Evolutionary conservation across 2,113 vertebrate species (phyloP), one percentile per base, ranked within the genome.

Genomic region (Uropsilus gracilis): DNA sequence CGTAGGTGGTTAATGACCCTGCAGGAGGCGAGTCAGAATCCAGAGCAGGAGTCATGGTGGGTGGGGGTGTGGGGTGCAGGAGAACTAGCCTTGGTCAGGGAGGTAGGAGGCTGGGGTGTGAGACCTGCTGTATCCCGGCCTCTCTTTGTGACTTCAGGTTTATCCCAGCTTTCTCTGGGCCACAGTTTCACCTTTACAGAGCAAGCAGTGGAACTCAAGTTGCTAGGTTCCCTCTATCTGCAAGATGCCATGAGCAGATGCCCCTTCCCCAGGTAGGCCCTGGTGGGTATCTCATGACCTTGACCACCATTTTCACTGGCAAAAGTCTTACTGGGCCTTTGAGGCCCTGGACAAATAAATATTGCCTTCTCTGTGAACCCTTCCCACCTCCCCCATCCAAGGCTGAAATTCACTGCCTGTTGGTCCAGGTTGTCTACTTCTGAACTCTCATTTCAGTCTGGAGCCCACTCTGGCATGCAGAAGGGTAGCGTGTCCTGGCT

Each of bases 1-100:
- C 46, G 93, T 82, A 90, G 96, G 89, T 89, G 93, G 92, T 84
- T 96, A 93, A 95, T 64, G 95, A 86, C 94, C 96, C 82, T 77
- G 92, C 48, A 72, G 93, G 82, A 91, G 86, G 89, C 17, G 0
- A 95, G 86, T 69, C 86, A 86, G 88, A 90, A 73, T 87, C 89
- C 86, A 89, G 86, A 91, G 92, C 61, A 75, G 92, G 55, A 46
- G 53, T 59, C 64, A 28, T 10, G 39, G 48, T 2, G 46, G 48
- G 32, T 37, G 8, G 14, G 37, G 63, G 26, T 39, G 13, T 0
- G 4, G 30, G 53, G 12, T 44, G 5, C 37, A 20, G 46, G 12
- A 32, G 53, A 63, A 50, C 22, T 16, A 69, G 50, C 69, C 73
- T 39, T 37, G 86, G 57, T 26, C 17, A 59, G 63, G 22, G 71